Conservation (phyloP, 2,113 vertebrate species). For the Heptranchias perlo region DNA sequence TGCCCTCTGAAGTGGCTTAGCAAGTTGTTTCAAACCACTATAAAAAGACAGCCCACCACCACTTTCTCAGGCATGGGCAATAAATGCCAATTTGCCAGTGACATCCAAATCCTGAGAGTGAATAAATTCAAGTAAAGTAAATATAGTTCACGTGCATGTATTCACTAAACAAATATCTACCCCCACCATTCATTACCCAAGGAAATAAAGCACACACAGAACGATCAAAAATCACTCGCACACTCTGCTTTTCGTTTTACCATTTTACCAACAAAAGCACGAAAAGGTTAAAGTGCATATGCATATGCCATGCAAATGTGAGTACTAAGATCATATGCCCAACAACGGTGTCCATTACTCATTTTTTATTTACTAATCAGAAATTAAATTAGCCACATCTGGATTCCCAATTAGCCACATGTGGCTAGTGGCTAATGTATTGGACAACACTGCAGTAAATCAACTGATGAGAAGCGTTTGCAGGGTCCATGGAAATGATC, state of each 20-base stretch:
- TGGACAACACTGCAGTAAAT: neutral
- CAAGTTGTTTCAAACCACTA: neutral
- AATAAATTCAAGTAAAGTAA: neutral
- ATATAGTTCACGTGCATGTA: too few species aligned
- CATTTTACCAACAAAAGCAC: neutral
- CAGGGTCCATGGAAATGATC: too few species aligned
- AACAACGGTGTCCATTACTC: neutral
- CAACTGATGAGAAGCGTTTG: neutral
- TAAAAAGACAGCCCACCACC: neutral
- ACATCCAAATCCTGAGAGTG: neutral
- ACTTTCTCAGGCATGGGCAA: neutral
- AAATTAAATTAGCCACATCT: slow-evolving; percentile 30
- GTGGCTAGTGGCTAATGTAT: slow-evolving; percentile 9
- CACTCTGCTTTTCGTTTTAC: neutral
- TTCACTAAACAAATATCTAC: neutral
- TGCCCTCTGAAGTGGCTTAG: neutral
- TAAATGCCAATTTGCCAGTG: neutral
- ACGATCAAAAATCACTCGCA: neutral
- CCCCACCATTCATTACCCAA: neutral
- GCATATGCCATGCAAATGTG: neutral
- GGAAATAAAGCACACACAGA: neutral
- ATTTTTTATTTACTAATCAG: slow-evolving; percentile 14
- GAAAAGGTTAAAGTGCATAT: neutral
- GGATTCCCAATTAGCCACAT: slow-evolving; percentile 30
- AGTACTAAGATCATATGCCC: neutral